Evolutionary conservation across 64 coral and sea anemone species (phyloP).

Genomic region (Dendronephthya gigantea): DNA sequence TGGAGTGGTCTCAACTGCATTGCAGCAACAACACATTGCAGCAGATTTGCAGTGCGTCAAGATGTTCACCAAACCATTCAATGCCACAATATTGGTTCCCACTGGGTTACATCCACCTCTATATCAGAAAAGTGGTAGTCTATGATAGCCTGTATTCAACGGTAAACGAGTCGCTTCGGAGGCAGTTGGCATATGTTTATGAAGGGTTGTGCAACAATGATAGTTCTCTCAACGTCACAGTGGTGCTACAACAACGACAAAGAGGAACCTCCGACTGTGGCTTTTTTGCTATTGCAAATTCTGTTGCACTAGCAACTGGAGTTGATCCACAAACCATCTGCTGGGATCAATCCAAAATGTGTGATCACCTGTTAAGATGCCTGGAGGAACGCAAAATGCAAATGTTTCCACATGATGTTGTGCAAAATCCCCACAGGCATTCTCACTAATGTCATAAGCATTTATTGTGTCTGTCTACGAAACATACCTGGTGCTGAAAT

Average conservation of each 20-base stretch:
- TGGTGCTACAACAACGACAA: neutral
- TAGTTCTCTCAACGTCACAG: neutral
- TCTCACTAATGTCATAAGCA: neutral
- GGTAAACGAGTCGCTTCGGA: neutral
- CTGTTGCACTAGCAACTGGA: neutral
- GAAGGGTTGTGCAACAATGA: neutral
- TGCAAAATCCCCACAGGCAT: neutral
- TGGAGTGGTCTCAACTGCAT: neutral
- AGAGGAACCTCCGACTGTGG: neutral
- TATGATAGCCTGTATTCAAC: neutral
- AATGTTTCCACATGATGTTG: neutral
- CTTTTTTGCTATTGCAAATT: neutral
- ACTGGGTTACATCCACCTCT: neutral
- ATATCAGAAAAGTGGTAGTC: neutral
- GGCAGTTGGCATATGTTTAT: neutral
- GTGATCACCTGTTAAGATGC: neutral
- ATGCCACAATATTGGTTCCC: neutral
- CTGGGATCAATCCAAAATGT: neutral
- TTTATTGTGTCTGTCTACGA: neutral
- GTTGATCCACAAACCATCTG: neutral
- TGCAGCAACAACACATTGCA: neutral
- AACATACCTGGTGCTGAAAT: neutral
- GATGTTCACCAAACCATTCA: neutral
- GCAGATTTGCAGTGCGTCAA: neutral
- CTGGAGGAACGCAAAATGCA: neutral